phyloP scores from a whole-genome alignment of 2,113 vertebrate species.

The Macaca fascicularis region T2T-MFA8v1.1 NC_088389.1:50253001-50253500 shows the following conservation, averaged over 20 bases:
- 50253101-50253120: neutral
- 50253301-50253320: neutral
- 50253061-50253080: neutral
- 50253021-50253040: neutral
- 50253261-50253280: neutral
- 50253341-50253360: neutral
- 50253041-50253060: neutral
- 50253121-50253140: neutral
- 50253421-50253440: neutral
- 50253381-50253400: neutral
- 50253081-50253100: neutral
- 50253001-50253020: neutral
- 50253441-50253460: accelerated
- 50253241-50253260: neutral
- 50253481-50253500: neutral
- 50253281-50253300: neutral
- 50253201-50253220: neutral
- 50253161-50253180: neutral
- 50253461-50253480: neutral
- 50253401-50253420: neutral
- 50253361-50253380: neutral
- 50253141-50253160: neutral
- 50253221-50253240: neutral
- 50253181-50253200: neutral
- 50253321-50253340: neutral